Evolutionary conservation across 2,888 invertebrate genomes (phyloP).

Genomic region (Margaritifera margaritifera): DNA sequence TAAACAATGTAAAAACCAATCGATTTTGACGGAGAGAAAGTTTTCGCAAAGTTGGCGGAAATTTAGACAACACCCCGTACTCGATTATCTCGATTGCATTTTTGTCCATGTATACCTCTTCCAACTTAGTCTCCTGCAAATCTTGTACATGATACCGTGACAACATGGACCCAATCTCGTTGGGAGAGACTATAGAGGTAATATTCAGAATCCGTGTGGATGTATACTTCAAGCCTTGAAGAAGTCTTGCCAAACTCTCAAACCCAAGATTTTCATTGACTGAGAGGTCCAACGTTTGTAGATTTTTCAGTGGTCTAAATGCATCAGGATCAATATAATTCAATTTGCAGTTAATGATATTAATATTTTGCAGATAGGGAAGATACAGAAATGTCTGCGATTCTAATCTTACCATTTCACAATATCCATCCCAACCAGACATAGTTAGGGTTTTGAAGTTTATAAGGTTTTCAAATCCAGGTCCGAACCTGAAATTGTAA

Average conservation of each 20-base stretch:
- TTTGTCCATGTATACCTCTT: slow-evolving; percentile 24
- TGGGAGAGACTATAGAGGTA: slow-evolving; percentile 21
- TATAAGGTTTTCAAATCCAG: too few relatives aligned
- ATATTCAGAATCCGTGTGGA: slow-evolving; percentile 19
- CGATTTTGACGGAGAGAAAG: slow-evolving; percentile 22
- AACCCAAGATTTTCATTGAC: slow-evolving; percentile 18
- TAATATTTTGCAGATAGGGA: too few relatives aligned
- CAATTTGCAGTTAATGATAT: too few relatives aligned
- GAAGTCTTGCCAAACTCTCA: slow-evolving; percentile 4
- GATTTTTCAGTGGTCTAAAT: too few relatives aligned
- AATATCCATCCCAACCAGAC: too few relatives aligned
- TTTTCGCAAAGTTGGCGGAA: slow-evolving; percentile 18
- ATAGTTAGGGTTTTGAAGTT: too few relatives aligned
- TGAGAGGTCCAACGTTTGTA: too few relatives aligned
- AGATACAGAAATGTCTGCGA: too few relatives aligned
- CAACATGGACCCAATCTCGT: slow-evolving; percentile 22
- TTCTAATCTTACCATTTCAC: too few relatives aligned
- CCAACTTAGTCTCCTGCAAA: slow-evolving; percentile 5
- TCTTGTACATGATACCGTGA: slow-evolving; percentile 6
- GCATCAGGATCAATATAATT: too few relatives aligned
- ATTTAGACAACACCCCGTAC: slow-evolving; percentile 21
- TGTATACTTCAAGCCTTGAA: slow-evolving; percentile 15
- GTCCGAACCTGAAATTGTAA: too few relatives aligned
- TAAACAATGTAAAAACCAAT: slow-evolving; percentile 19
- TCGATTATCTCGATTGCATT: slow-evolving; percentile 29